A percentile compares a stretch with the other conserved stretches of the same genome.
Conservation (phyloP, 1,140 invertebrate species). For the Octopus bimaculoides region DNA sequence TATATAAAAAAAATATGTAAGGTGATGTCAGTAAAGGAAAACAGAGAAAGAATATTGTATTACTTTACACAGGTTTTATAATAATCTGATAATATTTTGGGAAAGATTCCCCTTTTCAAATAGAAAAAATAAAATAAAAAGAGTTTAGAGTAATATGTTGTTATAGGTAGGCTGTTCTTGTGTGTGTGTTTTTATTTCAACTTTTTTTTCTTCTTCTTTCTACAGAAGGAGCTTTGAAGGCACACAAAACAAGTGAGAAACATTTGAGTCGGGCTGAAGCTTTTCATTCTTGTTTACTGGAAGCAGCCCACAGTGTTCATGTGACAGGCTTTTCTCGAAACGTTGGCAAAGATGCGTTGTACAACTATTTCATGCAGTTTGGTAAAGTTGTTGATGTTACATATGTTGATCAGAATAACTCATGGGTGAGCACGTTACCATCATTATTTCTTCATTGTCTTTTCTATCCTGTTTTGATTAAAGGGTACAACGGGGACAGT, state of each 20-base stretch:
- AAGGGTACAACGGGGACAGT: too few species aligned
- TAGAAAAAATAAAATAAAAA: too few species aligned
- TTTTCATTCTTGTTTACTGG: constrained; percentile 18
- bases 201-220: neutral
- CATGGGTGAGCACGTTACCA: constrained; percentile 17
- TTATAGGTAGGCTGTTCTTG: too few species aligned
- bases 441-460: neutral
- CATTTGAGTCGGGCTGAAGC: constrained; percentile 23
- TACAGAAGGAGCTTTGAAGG: constrained; percentile 20
- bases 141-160: too few species aligned
- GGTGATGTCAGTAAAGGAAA: too few species aligned
- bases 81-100: too few species aligned
- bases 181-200: too few species aligned
- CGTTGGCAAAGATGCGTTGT: constrained; percentile 24
- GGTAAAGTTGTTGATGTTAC: constrained; percentile 27
- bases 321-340: constrained; percentile 27
- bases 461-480: too few species aligned
- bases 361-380: constrained; percentile 30
- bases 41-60: too few species aligned
- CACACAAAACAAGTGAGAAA: constrained; percentile 27
- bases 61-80: too few species aligned
- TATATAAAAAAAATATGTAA: too few species aligned
- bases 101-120: too few species aligned
- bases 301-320: constrained; percentile 28
- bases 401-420: constrained; percentile 19